Conservation (phyloP, 2,888 invertebrate species). For the Poecilobothrus nobilitatus region DNA sequence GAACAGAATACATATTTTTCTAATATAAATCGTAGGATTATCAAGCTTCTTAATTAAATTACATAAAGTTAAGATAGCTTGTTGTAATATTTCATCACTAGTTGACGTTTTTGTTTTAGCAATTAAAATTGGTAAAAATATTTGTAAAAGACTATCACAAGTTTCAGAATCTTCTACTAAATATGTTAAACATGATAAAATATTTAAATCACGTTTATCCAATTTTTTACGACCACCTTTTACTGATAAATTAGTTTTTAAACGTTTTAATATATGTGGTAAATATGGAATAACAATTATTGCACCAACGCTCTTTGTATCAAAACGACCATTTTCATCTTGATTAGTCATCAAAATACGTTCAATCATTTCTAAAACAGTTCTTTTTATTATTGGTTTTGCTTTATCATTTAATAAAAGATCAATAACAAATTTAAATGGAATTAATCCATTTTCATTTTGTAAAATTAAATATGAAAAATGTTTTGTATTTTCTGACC, state of each 20-base stretch:
- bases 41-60: constrained; percentile 65
- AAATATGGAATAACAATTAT: constrained; percentile 66
- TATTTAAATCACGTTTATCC: constrained; percentile 60
- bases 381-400: constrained; percentile 54
- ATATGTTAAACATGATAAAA: constrained; percentile 68
- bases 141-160: constrained; percentile 59
- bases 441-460: constrained; percentile 44
- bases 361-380: constrained; percentile 66
- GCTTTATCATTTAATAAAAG: constrained; percentile 63
- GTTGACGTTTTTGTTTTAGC: constrained; percentile 53
- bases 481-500: constrained; percentile 74
- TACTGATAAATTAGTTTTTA: constrained; percentile 56
- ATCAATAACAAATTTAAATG: constrained; percentile 60
- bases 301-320: constrained; percentile 51
- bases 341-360: constrained; percentile 51
- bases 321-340: constrained; percentile 37
- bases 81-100: constrained; percentile 60
- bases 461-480: constrained; percentile 61
- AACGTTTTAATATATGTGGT: constrained; percentile 57
- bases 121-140: constrained; percentile 63
- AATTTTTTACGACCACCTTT: constrained; percentile 52
- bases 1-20: constrained; percentile 63
- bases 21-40: constrained; percentile 57
- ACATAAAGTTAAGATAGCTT: constrained; percentile 61
- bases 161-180: constrained; percentile 58